A percentile compares a stretch with the other conserved stretches of the same genome.
These are phyloP conservation scores for Amblyteles armatorius DNA, from an alignment of 2,888 invertebrate genomes.

Conservation along the genomic window DNA sequence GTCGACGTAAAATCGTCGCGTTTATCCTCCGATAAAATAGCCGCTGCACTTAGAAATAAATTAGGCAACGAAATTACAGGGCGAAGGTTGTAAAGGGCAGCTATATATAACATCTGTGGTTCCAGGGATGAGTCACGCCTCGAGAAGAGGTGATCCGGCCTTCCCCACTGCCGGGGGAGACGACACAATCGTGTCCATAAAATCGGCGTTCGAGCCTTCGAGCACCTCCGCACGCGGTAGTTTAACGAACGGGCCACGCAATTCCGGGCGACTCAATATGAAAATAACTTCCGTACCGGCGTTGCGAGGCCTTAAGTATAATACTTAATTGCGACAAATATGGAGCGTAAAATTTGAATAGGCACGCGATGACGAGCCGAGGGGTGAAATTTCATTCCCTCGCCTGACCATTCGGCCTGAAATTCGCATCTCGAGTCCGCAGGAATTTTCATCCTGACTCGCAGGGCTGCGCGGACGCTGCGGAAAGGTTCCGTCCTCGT, in stretches of 20 bases:
- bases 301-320: slow-evolving; percentile 74
- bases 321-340: slow-evolving; percentile 83
- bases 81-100: not conserved
- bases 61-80: slow-evolving; percentile 12
- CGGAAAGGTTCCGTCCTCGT: not conserved
- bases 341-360: slow-evolving; percentile 83
- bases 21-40: slow-evolving; percentile 13
- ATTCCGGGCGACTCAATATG: slow-evolving; percentile 75
- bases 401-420: slow-evolving; percentile 7
- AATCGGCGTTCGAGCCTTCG: slow-evolving; percentile 67
- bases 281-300: slow-evolving; percentile 78
- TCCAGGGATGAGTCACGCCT: slow-evolving; percentile 73
- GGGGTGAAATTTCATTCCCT: slow-evolving; percentile 13
- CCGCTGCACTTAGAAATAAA: not conserved
- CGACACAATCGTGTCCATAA: slow-evolving; percentile 74
- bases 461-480: not conserved
- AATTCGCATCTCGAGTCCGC: slow-evolving; percentile 6
- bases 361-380: slow-evolving; percentile 77
- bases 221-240: slow-evolving; percentile 70
- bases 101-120: slow-evolving; percentile 3
- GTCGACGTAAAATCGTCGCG: not conserved
- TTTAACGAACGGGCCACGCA: slow-evolving; percentile 52
- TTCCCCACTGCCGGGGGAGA: slow-evolving; percentile 46
- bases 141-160: slow-evolving; percentile 54
- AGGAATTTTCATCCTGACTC: not conserved